These are phyloP conservation scores for Trichopria drosophilae DNA, from an alignment of 2,888 invertebrate species.

Conservation along the genomic window DNA sequence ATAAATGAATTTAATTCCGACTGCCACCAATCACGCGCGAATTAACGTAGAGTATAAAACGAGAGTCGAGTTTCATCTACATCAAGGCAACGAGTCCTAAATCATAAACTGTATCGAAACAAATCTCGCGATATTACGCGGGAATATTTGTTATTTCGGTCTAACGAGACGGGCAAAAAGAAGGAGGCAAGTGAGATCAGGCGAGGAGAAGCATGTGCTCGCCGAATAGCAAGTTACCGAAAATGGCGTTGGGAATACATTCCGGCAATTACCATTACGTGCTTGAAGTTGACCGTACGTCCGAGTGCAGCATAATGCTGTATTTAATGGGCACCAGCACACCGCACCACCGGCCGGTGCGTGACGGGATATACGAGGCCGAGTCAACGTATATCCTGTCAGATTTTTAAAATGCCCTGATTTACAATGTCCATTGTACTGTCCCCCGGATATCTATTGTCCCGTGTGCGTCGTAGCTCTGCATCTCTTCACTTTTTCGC, in stretches of 20 bases:
- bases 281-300: slow-evolving; percentile 45
- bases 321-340: slow-evolving; percentile 53
- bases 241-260: slow-evolving; percentile 49
- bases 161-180: not conserved
- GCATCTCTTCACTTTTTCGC: slow-evolving; percentile 25
- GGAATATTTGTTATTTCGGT: too few relatives aligned
- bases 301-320: slow-evolving; percentile 52
- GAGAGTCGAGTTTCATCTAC: too few relatives aligned
- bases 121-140: too few relatives aligned
- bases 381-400: slow-evolving; percentile 54
- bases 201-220: not conserved
- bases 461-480: slow-evolving; percentile 35
- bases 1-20: too few relatives aligned
- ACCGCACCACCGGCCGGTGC: slow-evolving; percentile 44
- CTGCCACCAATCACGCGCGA: too few relatives aligned
- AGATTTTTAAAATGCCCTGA: slow-evolving; percentile 56
- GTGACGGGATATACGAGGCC: slow-evolving; percentile 53
- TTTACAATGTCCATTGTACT: slow-evolving; percentile 55
- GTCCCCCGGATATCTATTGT: slow-evolving; percentile 51
- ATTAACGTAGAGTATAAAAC: too few relatives aligned
- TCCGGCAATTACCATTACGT: slow-evolving; percentile 53
- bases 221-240: slow-evolving; percentile 50
- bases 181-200: slow-evolving; percentile 8
- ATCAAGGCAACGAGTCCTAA: too few relatives aligned
- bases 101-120: too few relatives aligned